phyloP scores from a whole-genome alignment of 1,140 invertebrate genomes.

The Procambarus virginalis region DNA sequence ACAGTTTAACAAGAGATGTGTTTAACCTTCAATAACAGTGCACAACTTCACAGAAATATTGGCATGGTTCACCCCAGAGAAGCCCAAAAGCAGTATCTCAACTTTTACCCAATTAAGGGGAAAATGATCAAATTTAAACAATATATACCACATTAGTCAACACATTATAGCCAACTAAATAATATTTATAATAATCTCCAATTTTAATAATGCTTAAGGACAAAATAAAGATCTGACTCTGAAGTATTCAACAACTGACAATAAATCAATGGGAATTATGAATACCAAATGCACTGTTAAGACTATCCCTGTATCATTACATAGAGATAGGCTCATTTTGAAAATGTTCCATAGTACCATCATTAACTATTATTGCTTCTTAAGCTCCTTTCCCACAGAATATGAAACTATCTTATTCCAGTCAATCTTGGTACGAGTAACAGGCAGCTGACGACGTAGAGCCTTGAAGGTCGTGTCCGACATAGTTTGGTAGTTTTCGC shows the following conservation, averaged over 20 bases:
- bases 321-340: constrained; percentile 50
- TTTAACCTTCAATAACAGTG: constrained; percentile 55
- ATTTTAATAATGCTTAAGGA: constrained; percentile 38
- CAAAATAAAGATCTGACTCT: constrained; percentile 49
- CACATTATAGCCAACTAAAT: constrained; percentile 24
- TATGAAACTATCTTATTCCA: constrained; percentile 99
- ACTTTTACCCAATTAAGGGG: constrained; percentile 30
- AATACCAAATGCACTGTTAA: constrained; percentile 61
- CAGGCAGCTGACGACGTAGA: constrained; percentile 94
- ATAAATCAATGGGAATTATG: constrained; percentile 52
- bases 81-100: constrained; percentile 38
- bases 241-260: constrained; percentile 57
- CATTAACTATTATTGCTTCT: constrained; percentile 79
- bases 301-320: constrained; percentile 59
- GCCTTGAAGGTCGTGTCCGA: constrained; percentile 99
- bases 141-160: constrained; percentile 12
- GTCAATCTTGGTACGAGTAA: constrained; percentile 99
- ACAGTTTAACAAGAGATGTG: constrained; percentile 56
- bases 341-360: constrained; percentile 49
- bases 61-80: constrained; percentile 55
- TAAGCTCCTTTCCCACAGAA: constrained; percentile 97
- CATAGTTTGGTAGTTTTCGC: constrained; percentile 99
- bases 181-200: constrained; percentile 41
- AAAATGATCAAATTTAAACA: constrained; percentile 38
- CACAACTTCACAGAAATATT: constrained; percentile 40